A percentile compares a stretch with the other conserved stretches of the same genome.
Evolutionary conservation across 2,888 invertebrate genomes (phyloP).

Genomic region (Noctua pronuba): DNA sequence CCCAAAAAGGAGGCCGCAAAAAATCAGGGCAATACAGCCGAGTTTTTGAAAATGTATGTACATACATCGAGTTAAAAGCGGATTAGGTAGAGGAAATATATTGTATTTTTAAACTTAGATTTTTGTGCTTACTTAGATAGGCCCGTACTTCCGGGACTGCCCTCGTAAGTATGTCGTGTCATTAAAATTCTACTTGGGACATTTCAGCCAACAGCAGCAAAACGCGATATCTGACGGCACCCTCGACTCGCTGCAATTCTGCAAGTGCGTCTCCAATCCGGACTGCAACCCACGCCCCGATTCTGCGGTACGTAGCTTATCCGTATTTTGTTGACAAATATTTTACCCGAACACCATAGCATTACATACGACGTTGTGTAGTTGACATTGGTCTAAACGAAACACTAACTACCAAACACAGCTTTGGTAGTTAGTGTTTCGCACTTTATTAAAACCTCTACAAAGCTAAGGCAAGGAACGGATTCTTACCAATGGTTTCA

Average conservation of each 20-base stretch:
- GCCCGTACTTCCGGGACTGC: background rate
- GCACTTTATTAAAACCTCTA: too few species aligned
- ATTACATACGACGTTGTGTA: background rate
- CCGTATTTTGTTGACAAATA: background rate
- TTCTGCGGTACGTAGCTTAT: conserved; percentile 69
- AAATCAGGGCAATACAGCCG: background rate
- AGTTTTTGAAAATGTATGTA: too few species aligned
- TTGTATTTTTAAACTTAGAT: too few species aligned
- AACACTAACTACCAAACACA: background rate
- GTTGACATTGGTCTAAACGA: background rate
- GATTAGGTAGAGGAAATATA: too few species aligned
- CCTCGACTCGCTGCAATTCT: conserved; percentile 79
- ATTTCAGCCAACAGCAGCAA: conserved; percentile 40
- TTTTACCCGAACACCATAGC: background rate
- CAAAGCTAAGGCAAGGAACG: background rate
- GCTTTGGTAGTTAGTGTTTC: too few species aligned
- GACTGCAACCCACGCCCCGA: conserved; percentile 77
- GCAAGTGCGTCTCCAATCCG: conserved; percentile 80
- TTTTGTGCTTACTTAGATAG: background rate
- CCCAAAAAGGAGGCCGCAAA: too few species aligned
- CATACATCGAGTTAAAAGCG: background rate
- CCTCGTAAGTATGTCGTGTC: background rate
- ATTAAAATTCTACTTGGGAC: background rate
- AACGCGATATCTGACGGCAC: conserved; percentile 74
- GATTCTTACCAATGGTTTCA: background rate